phyloP scores from a whole-genome alignment of 2,113 vertebrate species.

The Callionymus lyra region DNA sequence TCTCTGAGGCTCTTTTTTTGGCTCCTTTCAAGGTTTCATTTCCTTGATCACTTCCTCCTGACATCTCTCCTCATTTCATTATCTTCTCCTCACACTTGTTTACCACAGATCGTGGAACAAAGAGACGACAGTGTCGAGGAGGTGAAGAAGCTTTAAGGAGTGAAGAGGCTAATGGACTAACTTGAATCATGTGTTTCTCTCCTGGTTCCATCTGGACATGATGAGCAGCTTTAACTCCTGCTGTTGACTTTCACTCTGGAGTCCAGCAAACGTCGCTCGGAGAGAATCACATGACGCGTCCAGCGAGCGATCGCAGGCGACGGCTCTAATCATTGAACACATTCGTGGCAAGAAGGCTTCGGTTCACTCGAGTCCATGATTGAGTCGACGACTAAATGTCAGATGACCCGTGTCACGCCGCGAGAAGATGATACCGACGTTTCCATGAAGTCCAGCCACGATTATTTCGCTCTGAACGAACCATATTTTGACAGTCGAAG shows the following conservation, averaged over 20 bases:
- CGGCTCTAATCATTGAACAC: constrained; percentile 17
- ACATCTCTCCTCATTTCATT: constrained; percentile 6
- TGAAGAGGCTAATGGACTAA: constrained; percentile 41
- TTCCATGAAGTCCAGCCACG: constrained; percentile 24
- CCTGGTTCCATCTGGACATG: constrained; percentile 42
- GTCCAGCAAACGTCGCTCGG: constrained; percentile 31
- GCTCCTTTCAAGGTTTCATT: neutral
- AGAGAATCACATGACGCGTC: constrained; percentile 3
- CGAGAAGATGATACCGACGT: constrained; percentile 17
- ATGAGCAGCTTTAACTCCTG: constrained; percentile 15
- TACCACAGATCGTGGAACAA: constrained; percentile 37
- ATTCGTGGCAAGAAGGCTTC: no score
- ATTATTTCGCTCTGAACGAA: constrained; percentile 39
- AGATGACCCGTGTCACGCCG: constrained; percentile 1
- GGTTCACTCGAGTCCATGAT: neutral
- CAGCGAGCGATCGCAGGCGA: constrained; percentile 10
- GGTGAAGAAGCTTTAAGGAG: constrained; percentile 28
- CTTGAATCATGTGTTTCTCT: constrained; percentile 47
- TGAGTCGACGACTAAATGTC: constrained; percentile 20
- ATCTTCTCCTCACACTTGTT: constrained; percentile 28
- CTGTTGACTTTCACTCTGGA: constrained; percentile 29
- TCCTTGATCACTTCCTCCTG: constrained; percentile 19
- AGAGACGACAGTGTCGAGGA: constrained; percentile 18
- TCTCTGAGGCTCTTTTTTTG: no score
- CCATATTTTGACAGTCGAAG: constrained; percentile 39